Percentiles rank a stretch among this genome's conserved stretches.
These are phyloP conservation scores for Apodemia duryi DNA, from an alignment of 2,888 invertebrate genomes.

Conservation along the genomic window DNA sequence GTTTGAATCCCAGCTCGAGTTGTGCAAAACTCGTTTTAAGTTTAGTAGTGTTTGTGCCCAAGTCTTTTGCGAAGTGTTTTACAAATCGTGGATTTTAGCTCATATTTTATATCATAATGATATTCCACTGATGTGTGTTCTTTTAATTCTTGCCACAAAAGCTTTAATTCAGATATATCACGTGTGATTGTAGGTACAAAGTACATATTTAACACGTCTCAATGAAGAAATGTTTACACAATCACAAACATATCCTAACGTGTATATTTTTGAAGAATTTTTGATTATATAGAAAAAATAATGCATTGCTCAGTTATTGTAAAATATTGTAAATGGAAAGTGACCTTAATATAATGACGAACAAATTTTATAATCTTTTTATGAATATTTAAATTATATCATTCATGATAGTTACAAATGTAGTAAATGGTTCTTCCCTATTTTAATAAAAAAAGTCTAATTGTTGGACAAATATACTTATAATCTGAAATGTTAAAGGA, in stretches of 20 bases:
- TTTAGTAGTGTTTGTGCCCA: too few species aligned
- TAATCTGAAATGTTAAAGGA: neutral
- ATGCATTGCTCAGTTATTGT: conserved; percentile 34
- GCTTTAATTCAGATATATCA: too few species aligned
- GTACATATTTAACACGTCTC: too few species aligned
- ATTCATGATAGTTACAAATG: conserved; percentile 19
- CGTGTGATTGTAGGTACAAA: too few species aligned
- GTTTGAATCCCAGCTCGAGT: too few species aligned
- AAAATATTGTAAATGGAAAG: conserved; percentile 39
- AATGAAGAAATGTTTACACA: too few species aligned
- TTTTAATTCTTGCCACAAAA: too few species aligned
- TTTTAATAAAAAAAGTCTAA: neutral
- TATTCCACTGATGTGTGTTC: too few species aligned
- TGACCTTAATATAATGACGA: conserved; percentile 37
- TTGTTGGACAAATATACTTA: neutral
- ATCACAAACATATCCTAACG: conserved; percentile 7
- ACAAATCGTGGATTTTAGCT: too few species aligned
- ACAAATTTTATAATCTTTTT: conserved; percentile 24
- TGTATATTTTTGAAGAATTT: conserved; percentile 29
- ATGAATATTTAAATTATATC: conserved; percentile 4
- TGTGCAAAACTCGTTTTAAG: too few species aligned
- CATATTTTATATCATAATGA: too few species aligned
- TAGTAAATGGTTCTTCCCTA: neutral
- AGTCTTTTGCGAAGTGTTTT: too few species aligned
- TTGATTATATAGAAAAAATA: conserved; percentile 22